phyloP scores from a whole-genome alignment of 2,797 vertebrate genomes.

The Rhincodon typus region DNA sequence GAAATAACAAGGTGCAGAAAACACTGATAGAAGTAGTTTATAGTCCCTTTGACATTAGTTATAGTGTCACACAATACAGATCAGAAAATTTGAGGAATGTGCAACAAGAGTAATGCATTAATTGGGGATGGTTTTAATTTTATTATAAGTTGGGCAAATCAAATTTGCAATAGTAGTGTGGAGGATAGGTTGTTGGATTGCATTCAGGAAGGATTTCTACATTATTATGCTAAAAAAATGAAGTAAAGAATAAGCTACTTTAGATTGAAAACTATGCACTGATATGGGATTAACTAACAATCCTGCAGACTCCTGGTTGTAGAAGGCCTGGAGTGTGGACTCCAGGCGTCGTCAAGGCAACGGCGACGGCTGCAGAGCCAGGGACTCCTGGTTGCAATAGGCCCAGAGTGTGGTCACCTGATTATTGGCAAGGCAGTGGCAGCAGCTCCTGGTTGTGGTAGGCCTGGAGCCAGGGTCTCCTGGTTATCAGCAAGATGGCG shows the following conservation, averaged over 20 bases:
- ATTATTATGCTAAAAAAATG: neutral
- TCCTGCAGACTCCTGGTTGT: neutral
- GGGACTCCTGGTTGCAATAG: too few species aligned
- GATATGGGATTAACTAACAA: neutral
- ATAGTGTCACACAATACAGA: neutral
- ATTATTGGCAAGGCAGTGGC: too few species aligned
- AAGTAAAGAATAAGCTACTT: neutral
- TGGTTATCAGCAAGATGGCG: too few species aligned
- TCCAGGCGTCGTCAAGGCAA: too few species aligned
- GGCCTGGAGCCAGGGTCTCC: too few species aligned
- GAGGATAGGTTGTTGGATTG: neutral
- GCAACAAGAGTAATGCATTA: neutral
- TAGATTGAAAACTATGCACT: neutral
- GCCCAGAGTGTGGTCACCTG: too few species aligned
- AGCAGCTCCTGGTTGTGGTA: too few species aligned
- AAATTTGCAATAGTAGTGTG: neutral
- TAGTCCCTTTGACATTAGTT: neutral
- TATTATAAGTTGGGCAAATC: neutral
- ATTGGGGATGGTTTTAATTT: neutral
- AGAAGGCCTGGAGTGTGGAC: too few species aligned
- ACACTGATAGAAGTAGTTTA: neutral
- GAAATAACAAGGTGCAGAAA: neutral
- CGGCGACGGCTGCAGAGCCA: too few species aligned
- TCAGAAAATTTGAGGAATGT: neutral
- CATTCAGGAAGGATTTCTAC: neutral